phyloP scores from a whole-genome alignment of 2,888 invertebrate genomes.

The Amaurobius ferox region DNA sequence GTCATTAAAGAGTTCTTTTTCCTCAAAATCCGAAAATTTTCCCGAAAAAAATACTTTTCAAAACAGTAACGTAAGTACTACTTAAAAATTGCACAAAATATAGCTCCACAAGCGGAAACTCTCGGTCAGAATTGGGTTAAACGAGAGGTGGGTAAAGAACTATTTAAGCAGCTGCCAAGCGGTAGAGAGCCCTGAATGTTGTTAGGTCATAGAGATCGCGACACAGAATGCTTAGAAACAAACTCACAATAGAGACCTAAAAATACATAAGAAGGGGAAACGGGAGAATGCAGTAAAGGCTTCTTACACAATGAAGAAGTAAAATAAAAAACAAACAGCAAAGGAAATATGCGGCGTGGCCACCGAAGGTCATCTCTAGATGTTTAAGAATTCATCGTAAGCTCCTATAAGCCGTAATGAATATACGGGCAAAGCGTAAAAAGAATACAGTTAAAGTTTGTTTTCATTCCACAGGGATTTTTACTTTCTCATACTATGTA shows the following conservation, averaged over 20 bases:
- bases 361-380: neutral
- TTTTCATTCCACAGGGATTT: too few relatives aligned
- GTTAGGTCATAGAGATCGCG: neutral
- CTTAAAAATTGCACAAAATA: too few relatives aligned
- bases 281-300: neutral
- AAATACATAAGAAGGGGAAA: neutral
- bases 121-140: too few relatives aligned
- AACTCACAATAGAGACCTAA: neutral
- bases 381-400: neutral
- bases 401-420: neutral
- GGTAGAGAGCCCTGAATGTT: neutral
- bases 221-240: neutral
- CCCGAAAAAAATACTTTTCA: too few relatives aligned
- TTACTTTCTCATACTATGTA: too few relatives aligned
- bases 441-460: too few relatives aligned
- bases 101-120: too few relatives aligned
- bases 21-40: too few relatives aligned
- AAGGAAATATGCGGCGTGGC: neutral
- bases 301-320: neutral
- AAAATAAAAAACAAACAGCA: neutral
- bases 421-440: too few relatives aligned
- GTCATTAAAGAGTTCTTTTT: too few relatives aligned
- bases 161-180: conserved; percentile 2
- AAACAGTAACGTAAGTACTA: too few relatives aligned
- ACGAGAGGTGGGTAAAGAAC: neutral